A percentile compares a stretch with the other conserved stretches of the same genome.
Conservation (phyloP, 2,797 vertebrate species). For the Mallotus villosus region DNA sequence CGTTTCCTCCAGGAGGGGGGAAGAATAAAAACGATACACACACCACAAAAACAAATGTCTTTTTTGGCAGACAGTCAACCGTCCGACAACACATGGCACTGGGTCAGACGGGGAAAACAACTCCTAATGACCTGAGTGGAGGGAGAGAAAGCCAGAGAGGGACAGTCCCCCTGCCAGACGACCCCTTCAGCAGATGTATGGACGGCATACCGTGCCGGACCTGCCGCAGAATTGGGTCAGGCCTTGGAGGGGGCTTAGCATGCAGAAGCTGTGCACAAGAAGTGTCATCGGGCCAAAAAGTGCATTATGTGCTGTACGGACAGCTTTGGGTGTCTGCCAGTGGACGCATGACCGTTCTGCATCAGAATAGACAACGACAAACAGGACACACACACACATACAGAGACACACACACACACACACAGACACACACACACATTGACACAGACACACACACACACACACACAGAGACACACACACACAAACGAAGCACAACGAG, state of each 20-base stretch:
- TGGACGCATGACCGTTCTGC: background rate
- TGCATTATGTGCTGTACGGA: background rate
- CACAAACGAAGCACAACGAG: too few species aligned
- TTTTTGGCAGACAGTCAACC: background rate
- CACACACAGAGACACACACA: too few species aligned
- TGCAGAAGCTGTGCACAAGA: background rate
- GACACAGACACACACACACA: too few species aligned
- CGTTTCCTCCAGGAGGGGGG: background rate
- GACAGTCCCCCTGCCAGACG: background rate
- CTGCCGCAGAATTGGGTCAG: conserved; percentile 26
- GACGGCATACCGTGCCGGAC: conserved; percentile 13
- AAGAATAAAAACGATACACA: background rate
- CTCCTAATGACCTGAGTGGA: too few species aligned
- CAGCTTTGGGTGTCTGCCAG: too few species aligned
- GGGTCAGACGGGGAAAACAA: too few species aligned
- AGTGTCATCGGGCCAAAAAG: background rate
- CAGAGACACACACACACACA: too few species aligned
- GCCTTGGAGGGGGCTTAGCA: background rate
- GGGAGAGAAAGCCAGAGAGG: background rate
- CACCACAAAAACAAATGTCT: background rate
- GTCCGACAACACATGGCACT: background rate
- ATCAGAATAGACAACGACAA: background rate
- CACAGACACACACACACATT: too few species aligned
- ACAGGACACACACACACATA: too few species aligned
- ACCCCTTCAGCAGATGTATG: conserved; percentile 19